Evolutionary conservation across 2,888 invertebrate genomes (phyloP).

Genomic region (Drosophila picticornis): DNA sequence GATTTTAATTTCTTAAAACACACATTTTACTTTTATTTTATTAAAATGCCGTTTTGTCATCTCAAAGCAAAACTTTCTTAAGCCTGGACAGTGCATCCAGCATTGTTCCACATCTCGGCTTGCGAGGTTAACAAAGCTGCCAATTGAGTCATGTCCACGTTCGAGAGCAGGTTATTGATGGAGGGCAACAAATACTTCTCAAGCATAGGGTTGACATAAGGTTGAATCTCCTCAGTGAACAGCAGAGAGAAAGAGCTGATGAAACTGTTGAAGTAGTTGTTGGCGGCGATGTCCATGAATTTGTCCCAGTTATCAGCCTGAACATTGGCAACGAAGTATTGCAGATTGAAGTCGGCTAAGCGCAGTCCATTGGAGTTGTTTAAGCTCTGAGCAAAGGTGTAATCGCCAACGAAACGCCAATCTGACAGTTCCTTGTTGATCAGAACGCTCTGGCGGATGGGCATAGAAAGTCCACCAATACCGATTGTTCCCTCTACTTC

Average conservation of each 20-base stretch:
- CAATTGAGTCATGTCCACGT: conserved; percentile 30
- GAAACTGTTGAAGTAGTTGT: conserved; percentile 67
- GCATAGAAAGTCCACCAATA: conserved; percentile 48
- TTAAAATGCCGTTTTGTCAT: too few species aligned
- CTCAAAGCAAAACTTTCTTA: not conserved
- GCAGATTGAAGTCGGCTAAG: conserved; percentile 57
- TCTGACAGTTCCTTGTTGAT: conserved; percentile 61
- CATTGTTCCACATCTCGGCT: conserved; percentile 37
- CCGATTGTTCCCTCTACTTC: conserved; percentile 50
- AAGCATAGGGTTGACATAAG: conserved; percentile 10
- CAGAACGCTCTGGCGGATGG: conserved; percentile 45
- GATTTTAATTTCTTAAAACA: too few species aligned
- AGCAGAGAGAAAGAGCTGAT: conserved; percentile 43
- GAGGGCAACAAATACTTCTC: conserved; percentile 31
- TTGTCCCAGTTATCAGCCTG: conserved; percentile 58
- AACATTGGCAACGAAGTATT: conserved; percentile 59
- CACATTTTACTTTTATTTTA: too few species aligned
- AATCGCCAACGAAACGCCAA: conserved; percentile 59
- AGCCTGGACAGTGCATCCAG: conserved; percentile 1
- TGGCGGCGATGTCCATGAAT: conserved; percentile 66
- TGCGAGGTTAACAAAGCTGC: conserved; percentile 12
- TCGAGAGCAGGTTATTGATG: conserved; percentile 50
- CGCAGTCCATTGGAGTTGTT: conserved; percentile 52
- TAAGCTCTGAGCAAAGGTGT: conserved; percentile 42
- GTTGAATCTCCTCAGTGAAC: conserved; percentile 57